Base-by-base conservation (phyloP, 2,888 invertebrate species). In the Cephus spinipes region DNA sequence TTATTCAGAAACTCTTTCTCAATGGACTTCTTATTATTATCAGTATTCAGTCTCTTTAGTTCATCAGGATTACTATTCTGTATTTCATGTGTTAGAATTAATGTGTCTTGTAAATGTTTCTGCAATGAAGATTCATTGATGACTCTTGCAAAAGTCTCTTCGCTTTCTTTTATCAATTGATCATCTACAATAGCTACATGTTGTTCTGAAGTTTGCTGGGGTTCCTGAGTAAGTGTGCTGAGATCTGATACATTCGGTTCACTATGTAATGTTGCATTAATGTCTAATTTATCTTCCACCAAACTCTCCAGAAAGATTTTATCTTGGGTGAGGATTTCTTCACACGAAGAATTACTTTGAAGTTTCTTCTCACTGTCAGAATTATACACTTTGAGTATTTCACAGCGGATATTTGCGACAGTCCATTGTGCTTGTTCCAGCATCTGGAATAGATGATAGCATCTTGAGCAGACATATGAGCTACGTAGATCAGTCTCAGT, bases 361-460 rank as follows among this genome's bases (percentile, higher is more conserved):
- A 23, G 55, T 23, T 55, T 76, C 11, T 36, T 15, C 55, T 76
- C 83, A 12, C 79, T 79, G 4, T 80, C 83, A 11, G 80, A 81
- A 31, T 79, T 75, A 76, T 87, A 88, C 40, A 85, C 81, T 73
- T 86, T 86, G 1, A 89, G 81, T 78, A 90, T 89, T 79, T 89
- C 88, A 73, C 81, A 80, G 69, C 81, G 83, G 40, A 87, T 85
- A 75, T 84, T 88, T 11, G 83, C 76, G 15, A 85, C 87, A 9
- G 86, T 88, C 81, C 85, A 85, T 68, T 89, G 88, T 2, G 89
- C 89, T 78, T 89, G 86, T 75, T 90, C 89, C 33, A 89, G 82
- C 80, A 87, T 86, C 80, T 84, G 83, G 73, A 89, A 89, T 12
- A 89, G 81, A 79, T 87, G 85, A 73, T 87, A 87, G 76, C 89